Evolutionary conservation across 2,113 vertebrate genomes (phyloP), one percentile per base, ranked within the genome.

Genomic region (Scatophagus argus): DNA sequence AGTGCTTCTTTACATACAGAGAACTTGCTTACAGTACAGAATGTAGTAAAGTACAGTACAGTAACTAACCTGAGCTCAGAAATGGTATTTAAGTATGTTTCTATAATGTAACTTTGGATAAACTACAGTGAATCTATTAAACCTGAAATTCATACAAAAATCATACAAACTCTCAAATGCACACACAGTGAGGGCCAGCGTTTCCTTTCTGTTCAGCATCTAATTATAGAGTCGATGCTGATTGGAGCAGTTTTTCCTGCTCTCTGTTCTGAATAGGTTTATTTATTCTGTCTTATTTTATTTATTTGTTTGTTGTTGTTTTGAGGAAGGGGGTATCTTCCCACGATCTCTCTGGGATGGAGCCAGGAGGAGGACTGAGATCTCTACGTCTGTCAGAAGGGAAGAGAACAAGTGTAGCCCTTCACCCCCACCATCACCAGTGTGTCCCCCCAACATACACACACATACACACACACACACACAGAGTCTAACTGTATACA

Each of bases 301-400:
- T 91, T 83, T 83, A 63, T 88, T 44, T 81, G 17, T 82, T 73
- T 86, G 7, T 83, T 82, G 81, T 66, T 70, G 25, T 86, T 69
- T 77, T 54, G 19, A 21, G n/a, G 49, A 76, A 8, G 61, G 59
- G 59, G 74, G 80, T 52, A 64, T 79, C 81, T 92, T 93, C 92
- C 89, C 92, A 93, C 88, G 89, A 89, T 84, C 88, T 65, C 23
- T 8, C 73, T 88, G 89, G 81, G 74, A 77, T 1, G 29, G 51
- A 86, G 83, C 88, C 88, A 89, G 67, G 17, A 63, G 63, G 21
- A 60, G 21, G 46, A 79, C 8, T 9, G 58, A 82, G 77, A 74
- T 23, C 66, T 21, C 66, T 21, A 29, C 13, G 3, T 12, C 43
- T 21, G 67, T 51, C 63, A 67, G 67, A 68, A 27, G 31, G 67